Conservation (phyloP, 2,113 vertebrate genomes). For the Hyperoodon ampullatus region DNA sequence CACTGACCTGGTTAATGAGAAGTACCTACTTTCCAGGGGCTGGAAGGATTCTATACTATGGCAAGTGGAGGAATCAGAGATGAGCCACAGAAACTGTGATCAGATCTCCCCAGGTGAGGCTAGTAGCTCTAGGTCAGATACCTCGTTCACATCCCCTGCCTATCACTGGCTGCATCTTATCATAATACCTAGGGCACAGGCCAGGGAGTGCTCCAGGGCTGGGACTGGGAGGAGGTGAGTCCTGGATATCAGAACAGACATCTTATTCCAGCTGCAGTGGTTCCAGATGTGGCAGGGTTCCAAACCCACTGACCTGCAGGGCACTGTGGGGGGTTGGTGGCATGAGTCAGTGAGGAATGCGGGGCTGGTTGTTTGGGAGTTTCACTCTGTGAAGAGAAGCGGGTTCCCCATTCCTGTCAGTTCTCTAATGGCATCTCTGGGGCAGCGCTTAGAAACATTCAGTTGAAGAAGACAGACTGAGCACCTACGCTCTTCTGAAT, state of each 20-base stretch:
- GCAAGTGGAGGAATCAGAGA: not conserved
- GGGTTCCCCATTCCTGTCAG: not conserved
- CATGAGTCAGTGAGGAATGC: slow-evolving; percentile 75
- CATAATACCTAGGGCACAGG: not conserved
- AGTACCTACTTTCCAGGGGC: not conserved
- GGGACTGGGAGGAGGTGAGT: not conserved
- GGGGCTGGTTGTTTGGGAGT: slow-evolving; percentile 63
- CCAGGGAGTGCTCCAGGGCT: slow-evolving; percentile 44
- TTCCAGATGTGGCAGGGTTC: slow-evolving; percentile 52
- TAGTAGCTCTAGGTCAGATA: slow-evolving; percentile 6
- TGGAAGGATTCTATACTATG: not conserved
- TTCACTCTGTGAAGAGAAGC: slow-evolving; percentile 66
- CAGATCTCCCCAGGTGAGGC: slow-evolving; percentile 23
- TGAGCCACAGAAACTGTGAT: slow-evolving; percentile 36
- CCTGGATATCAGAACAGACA: slow-evolving; percentile 54
- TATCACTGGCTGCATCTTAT: slow-evolving; percentile 36
- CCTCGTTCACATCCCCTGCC: slow-evolving; percentile 9
- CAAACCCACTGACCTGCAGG: slow-evolving; percentile 65
- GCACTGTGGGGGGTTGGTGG: slow-evolving; percentile 54
- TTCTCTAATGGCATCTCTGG: slow-evolving; percentile 40
- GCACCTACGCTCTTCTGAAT: not conserved
- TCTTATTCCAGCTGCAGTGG: slow-evolving; percentile 56
- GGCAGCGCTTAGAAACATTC: not conserved
- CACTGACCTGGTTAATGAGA: not conserved
- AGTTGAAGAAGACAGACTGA: slow-evolving; percentile 22